Base-by-base conservation (phyloP, 2,797 vertebrate genomes). In the Agapornis canus region DNA sequence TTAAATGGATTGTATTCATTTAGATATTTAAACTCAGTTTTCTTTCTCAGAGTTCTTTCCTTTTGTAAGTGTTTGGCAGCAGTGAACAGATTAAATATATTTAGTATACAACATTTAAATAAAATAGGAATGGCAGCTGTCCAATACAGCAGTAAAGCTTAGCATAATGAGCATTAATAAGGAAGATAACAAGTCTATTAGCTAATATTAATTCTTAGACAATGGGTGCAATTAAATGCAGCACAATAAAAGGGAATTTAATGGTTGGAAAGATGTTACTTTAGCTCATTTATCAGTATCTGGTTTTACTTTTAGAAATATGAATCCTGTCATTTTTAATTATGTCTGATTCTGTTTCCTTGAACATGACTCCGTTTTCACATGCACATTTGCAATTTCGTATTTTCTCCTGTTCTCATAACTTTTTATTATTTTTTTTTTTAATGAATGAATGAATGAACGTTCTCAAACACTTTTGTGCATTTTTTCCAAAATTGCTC, bases 111-210 rank as follows among this genome's bases (percentile, higher is more conserved):
- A 72, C 65, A 72, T 86, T 37, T 72, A 72, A 90, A 91, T 72
- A 69, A 94, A 88, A 82, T 84, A 69, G 31, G 49, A 92, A 86
- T 94, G 88, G 88, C 87, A 86, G 49, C 65, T 90, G 72, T 96
- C 82, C 82, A 96, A 49, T 78, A 49, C 5, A 89, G 21, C 61
- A 69, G 10, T 54, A 57, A 69, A 86, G 49, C 32, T 92, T 66
- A 86, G 66, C 31, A 84, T 76, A 83, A 91, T 90, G 69, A 96
- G 18, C 42, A 43, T 20, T 92, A 94, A 82, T 78, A 88, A 76
- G 65, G 63, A 89, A 86, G 85, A 94, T 95, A 94, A 92, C 72
- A 87, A 94, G 77, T 90, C 82, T 92, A 76, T 96, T 95, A 95
- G 10, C 49, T 69, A 65, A 66, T 86, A 91, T 63, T 94, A 86